A percentile compares a stretch with the other conserved stretches of the same genome.
Evolutionary conservation across 2,888 invertebrate species (phyloP).

Genomic region (Bembecia ichneumoniformis): DNA sequence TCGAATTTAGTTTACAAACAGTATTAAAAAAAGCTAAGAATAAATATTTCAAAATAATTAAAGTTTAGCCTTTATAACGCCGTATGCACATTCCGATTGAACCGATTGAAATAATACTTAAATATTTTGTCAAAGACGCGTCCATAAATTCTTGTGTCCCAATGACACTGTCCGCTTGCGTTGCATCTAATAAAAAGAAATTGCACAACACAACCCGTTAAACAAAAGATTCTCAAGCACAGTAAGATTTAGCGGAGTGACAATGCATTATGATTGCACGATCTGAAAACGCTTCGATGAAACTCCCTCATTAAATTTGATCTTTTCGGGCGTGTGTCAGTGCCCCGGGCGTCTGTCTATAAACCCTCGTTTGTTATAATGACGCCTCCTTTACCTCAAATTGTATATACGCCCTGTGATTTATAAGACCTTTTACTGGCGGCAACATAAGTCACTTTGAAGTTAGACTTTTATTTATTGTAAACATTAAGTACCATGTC

Average conservation of each 20-base stretch:
- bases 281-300: slow-evolving; percentile 33
- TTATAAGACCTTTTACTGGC: slow-evolving; percentile 13
- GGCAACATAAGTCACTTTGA: neutral
- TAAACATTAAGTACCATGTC: no score
- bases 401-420: slow-evolving; percentile 12
- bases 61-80: no score
- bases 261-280: slow-evolving; percentile 34
- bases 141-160: no score
- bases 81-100: no score
- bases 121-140: no score
- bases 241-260: slow-evolving; percentile 24
- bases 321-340: slow-evolving; percentile 30
- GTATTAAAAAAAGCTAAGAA: no score
- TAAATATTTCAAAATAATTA: no score
- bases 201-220: slow-evolving; percentile 1
- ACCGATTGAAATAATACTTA: no score
- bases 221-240: slow-evolving; percentile 36
- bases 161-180: no score
- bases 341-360: slow-evolving; percentile 15
- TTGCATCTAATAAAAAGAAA: no score
- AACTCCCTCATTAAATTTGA: slow-evolving; percentile 46
- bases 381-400: slow-evolving; percentile 11
- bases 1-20: no score
- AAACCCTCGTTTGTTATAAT: slow-evolving; percentile 18
- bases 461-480: no score